These are phyloP conservation scores for Poeciliopsis presidionis DNA, from an alignment of 2,797 vertebrate genomes.

Conservation along the genomic window DNA sequence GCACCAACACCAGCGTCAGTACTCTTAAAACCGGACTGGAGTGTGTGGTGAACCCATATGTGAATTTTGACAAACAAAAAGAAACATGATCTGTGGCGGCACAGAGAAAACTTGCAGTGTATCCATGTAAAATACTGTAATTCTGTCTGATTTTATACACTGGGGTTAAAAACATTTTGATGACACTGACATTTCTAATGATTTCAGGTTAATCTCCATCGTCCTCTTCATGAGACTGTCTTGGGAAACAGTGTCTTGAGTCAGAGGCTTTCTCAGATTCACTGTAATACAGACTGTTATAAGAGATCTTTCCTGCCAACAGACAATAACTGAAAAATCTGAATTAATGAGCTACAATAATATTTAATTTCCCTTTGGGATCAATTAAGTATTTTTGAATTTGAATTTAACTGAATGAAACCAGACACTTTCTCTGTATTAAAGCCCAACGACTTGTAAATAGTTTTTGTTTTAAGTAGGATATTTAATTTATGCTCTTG, in stretches of 20 bases:
- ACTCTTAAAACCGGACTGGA: slow-evolving; percentile 8
- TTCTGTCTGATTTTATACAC: not conserved
- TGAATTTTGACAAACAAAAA: not conserved
- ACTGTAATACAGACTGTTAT: too few relatives aligned
- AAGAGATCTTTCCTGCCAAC: too few relatives aligned
- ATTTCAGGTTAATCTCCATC: not conserved
- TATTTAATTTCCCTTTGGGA: too few relatives aligned
- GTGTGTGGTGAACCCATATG: slow-evolving; percentile 41
- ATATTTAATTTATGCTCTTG: not conserved
- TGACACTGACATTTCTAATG: not conserved
- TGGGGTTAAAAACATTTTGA: not conserved
- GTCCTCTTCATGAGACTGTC: too few relatives aligned
- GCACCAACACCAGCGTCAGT: slow-evolving; percentile 1
- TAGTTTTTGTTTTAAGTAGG: not conserved
- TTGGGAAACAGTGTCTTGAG: too few relatives aligned
- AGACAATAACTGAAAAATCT: too few relatives aligned
- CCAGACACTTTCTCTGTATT: not conserved
- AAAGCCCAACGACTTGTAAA: not conserved
- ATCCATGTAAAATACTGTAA: not conserved
- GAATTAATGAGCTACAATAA: too few relatives aligned
- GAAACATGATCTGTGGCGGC: not conserved
- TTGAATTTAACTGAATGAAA: not conserved
- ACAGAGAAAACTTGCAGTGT: not conserved
- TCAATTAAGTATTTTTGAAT: not conserved
- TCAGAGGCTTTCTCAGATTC: too few relatives aligned